These are phyloP conservation scores for Caenorhabditis sinica DNA, from an alignment of 2,888 invertebrate genomes.

Conservation along the genomic window DNA sequence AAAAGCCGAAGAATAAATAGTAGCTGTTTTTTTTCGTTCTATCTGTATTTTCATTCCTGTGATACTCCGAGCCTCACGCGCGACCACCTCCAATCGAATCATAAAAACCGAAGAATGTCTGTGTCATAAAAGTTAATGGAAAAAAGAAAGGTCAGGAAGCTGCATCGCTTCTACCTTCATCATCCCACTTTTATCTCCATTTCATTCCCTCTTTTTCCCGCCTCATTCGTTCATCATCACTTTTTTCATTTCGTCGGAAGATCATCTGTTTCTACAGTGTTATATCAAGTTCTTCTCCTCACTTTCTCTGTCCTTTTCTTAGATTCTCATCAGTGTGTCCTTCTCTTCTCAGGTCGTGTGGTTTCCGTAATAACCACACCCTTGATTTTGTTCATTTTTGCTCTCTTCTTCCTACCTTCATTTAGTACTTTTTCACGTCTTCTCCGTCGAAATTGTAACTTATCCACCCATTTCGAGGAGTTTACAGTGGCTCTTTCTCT, in stretches of 20 bases:
- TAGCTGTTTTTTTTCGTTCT: slow-evolving; percentile 19
- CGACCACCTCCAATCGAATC: slow-evolving; percentile 25
- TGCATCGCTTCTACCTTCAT: slow-evolving; percentile 3
- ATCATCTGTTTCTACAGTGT: slow-evolving; percentile 47
- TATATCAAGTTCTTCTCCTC: slow-evolving; percentile 55
- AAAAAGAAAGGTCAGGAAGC: slow-evolving; percentile 55
- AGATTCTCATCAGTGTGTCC: slow-evolving; percentile 21
- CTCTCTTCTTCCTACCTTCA: slow-evolving; percentile 23
- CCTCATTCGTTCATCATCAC: slow-evolving; percentile 36
- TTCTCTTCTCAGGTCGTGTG: slow-evolving; percentile 12
- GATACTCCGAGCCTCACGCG: slow-evolving; percentile 17
- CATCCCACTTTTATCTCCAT: slow-evolving; percentile 44
- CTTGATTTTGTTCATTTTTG: slow-evolving; percentile 37
- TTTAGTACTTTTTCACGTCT: not conserved
- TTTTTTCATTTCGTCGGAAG: slow-evolving; percentile 12
- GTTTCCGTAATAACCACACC: slow-evolving; percentile 57
- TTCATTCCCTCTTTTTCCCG: slow-evolving; percentile 22
- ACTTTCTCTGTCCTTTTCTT: slow-evolving; percentile 42
- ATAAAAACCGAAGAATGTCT: slow-evolving; percentile 50
- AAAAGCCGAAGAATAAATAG: slow-evolving; percentile 46
- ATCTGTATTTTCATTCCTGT: slow-evolving; percentile 3
- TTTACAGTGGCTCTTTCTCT: slow-evolving; percentile 42
- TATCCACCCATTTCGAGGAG: slow-evolving; percentile 11
- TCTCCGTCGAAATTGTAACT: slow-evolving; percentile 30
- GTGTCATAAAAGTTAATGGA: slow-evolving; percentile 44